These are phyloP conservation scores for Thera obeliscata DNA, from an alignment of 2,888 invertebrate genomes.

Conservation along the genomic window DNA sequence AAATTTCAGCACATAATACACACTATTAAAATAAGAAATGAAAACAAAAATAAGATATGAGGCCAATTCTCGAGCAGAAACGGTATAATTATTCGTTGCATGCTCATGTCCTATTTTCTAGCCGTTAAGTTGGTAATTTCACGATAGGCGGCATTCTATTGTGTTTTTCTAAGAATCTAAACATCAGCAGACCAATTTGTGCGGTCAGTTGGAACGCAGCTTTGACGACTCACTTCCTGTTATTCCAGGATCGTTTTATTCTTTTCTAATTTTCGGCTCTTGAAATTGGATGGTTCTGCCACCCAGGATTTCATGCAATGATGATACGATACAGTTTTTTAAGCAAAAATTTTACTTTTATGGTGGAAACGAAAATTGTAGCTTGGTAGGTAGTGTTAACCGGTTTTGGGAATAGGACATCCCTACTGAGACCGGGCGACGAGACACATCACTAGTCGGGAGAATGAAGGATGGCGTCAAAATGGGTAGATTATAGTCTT, in stretches of 20 bases:
- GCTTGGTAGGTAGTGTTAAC: too few relatives aligned
- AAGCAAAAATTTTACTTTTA: neutral
- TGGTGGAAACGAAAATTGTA: neutral
- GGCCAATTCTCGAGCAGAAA: neutral
- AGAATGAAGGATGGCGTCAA: too few relatives aligned
- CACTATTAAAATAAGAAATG: too few relatives aligned
- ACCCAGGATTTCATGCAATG: slow-evolving; percentile 9
- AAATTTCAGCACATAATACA: too few relatives aligned
- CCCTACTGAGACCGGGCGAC: too few relatives aligned
- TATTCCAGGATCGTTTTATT: slow-evolving; percentile 6
- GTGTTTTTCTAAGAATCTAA: slow-evolving; percentile 39
- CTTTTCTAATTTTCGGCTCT: slow-evolving; percentile 7
- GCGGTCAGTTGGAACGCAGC: slow-evolving; percentile 48
- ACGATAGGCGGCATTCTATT: slow-evolving; percentile 32
- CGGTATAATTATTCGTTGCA: neutral
- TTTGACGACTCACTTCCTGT: slow-evolving; percentile 58
- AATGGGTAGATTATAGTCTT: too few relatives aligned
- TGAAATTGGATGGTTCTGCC: slow-evolving; percentile 6
- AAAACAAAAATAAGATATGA: too few relatives aligned
- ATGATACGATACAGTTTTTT: neutral
- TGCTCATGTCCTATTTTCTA: neutral
- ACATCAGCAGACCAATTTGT: slow-evolving; percentile 51
- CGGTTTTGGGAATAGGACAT: too few relatives aligned
- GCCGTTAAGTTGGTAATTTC: slow-evolving; percentile 5
- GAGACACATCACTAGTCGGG: too few relatives aligned